Percentiles rank a stretch among this genome's conserved stretches.
These are phyloP conservation scores for Crocidura indochinensis DNA, from an alignment of 2,797 vertebrate species.

Conservation along the genomic window DNA sequence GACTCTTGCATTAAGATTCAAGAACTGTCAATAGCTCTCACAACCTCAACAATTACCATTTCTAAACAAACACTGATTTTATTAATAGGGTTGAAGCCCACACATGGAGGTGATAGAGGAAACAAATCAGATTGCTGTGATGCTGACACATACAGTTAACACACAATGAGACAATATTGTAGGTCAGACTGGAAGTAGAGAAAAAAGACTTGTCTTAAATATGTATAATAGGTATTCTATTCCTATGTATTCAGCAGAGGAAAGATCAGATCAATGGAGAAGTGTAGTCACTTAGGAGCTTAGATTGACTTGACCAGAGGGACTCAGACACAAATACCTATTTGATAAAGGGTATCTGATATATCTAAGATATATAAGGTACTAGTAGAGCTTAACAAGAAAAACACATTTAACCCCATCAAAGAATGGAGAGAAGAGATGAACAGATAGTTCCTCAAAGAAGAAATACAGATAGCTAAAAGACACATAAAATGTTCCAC, in stretches of 20 bases:
- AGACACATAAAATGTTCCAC: too few species aligned
- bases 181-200: not conserved
- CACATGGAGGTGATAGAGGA: not conserved
- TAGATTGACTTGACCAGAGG: not conserved
- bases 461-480: too few species aligned
- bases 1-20: conserved; percentile 33
- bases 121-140: conserved; percentile 24
- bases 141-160: conserved; percentile 30
- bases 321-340: not conserved
- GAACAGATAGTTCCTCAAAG: too few species aligned
- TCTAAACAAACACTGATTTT: conserved; percentile 38
- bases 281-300: not conserved
- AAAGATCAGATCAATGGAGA: not conserved
- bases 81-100: not conserved
- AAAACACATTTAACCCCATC: too few species aligned
- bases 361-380: too few species aligned
- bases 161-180: not conserved
- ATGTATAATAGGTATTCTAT: too few species aligned
- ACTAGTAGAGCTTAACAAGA: too few species aligned
- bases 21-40: not conserved
- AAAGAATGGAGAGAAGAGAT: too few species aligned
- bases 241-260: not conserved
- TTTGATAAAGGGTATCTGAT: too few species aligned
- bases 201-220: conserved; percentile 25
- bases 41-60: conserved; percentile 29